phyloP scores from a whole-genome alignment of 2,113 vertebrate species.

The Mystacornis crossleyi region DNA sequence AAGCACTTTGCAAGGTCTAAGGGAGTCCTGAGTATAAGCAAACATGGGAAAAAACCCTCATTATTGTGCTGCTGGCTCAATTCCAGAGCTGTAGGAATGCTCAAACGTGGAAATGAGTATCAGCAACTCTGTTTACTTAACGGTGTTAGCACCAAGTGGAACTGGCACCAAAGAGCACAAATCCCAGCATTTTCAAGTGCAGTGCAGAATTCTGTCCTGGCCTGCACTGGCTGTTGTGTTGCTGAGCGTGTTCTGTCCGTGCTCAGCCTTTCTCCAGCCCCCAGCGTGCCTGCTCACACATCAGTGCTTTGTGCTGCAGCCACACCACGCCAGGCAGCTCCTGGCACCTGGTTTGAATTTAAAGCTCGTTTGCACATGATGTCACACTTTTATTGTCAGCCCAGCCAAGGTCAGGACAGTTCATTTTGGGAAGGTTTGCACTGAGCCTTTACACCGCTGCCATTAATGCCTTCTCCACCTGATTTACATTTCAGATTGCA shows the following conservation, averaged over 20 bases:
- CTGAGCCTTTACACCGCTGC: slow-evolving; percentile 67
- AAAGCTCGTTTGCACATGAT: slow-evolving; percentile 78
- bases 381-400: slow-evolving; percentile 79
- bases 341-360: slow-evolving; percentile 77
- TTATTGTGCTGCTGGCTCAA: neutral
- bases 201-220: neutral
- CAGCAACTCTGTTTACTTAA: neutral
- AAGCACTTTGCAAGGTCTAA: neutral
- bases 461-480: slow-evolving; percentile 75
- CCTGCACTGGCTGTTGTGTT: neutral
- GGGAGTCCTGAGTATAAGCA: neutral
- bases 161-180: neutral
- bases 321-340: slow-evolving; percentile 61
- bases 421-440: slow-evolving; percentile 69
- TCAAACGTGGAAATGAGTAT: neutral
- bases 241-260: neutral
- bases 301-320: slow-evolving; percentile 64
- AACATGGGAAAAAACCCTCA: neutral
- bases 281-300: neutral
- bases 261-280: neutral
- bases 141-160: accelerated
- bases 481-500: slow-evolving; percentile 65
- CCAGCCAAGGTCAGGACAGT: slow-evolving; percentile 70
- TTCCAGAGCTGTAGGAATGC: neutral
- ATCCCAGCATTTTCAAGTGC: neutral